Conservation (phyloP, 2,113 vertebrate species). For the Leptodactylus fuscus region DNA sequence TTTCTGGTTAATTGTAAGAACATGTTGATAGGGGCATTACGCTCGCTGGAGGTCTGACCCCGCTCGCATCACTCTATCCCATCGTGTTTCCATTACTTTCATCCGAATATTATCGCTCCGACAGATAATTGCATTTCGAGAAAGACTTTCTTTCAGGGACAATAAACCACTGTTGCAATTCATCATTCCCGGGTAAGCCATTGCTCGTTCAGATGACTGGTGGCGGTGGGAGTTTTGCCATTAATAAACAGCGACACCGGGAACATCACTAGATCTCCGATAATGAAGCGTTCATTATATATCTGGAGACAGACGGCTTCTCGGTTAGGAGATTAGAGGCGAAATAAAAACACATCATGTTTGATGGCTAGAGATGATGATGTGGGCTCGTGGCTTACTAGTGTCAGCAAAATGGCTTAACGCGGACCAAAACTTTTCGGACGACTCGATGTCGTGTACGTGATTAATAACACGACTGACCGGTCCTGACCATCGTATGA, state of each 20-base stretch:
- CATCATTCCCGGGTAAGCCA: conserved; percentile 43
- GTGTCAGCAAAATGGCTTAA: background rate
- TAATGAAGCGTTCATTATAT: conserved; percentile 30
- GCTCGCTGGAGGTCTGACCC: conserved; percentile 28
- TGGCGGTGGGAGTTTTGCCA: conserved; percentile 14
- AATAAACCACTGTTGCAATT: conserved; percentile 31
- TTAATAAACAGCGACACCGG: conserved; percentile 35
- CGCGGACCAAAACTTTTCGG: background rate
- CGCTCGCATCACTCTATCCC: conserved; percentile 25
- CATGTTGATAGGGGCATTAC: conserved; percentile 35
- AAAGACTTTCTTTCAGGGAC: conserved; percentile 49
- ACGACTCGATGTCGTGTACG: no score
- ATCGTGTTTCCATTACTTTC: conserved; percentile 46
- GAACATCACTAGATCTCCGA: conserved; percentile 11
- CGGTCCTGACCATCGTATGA: no score
- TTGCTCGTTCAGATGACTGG: conserved; percentile 35
- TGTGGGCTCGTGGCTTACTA: no score
- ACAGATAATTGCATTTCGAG: conserved; percentile 56
- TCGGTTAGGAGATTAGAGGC: background rate
- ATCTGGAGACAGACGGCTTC: background rate
- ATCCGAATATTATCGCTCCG: conserved; percentile 51
- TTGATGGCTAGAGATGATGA: background rate
- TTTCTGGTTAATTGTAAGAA: conserved; percentile 36
- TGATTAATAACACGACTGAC: no score
- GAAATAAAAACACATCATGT: background rate